A percentile compares a stretch with the other conserved stretches of the same genome.
These are phyloP conservation scores for Drosophila borealis DNA, from an alignment of 2,888 invertebrate genomes.

Conservation along the genomic window DNA sequence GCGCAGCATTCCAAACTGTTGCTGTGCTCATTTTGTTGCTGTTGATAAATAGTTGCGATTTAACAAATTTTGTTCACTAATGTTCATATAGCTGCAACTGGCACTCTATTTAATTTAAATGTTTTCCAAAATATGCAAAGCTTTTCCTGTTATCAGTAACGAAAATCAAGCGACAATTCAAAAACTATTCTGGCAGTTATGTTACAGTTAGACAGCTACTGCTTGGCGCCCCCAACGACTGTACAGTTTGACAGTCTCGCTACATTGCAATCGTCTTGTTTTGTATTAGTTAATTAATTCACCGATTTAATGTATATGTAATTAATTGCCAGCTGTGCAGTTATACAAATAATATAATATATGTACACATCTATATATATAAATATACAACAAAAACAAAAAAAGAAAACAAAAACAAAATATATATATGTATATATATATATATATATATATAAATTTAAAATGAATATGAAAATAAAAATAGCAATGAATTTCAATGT, in stretches of 20 bases:
- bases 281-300: constrained; percentile 36
- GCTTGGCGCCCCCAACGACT: not conserved
- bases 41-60: constrained; percentile 38
- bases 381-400: constrained; percentile 30
- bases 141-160: constrained; percentile 7
- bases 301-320: constrained; percentile 25
- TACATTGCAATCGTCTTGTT: constrained; percentile 24
- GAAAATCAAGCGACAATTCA: not conserved
- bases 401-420: constrained; percentile 6
- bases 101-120: constrained; percentile 13
- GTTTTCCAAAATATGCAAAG: not conserved
- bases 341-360: constrained; percentile 35
- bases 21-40: constrained; percentile 52
- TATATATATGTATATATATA: constrained; percentile 28
- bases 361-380: constrained; percentile 41
- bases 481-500: constrained; percentile 57
- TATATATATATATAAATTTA: constrained; percentile 29
- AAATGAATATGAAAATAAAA: constrained; percentile 50
- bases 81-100: constrained; percentile 45
- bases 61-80: constrained; percentile 41
- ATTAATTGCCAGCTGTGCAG: constrained; percentile 55
- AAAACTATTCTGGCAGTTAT: not conserved
- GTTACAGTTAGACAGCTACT: constrained; percentile 24
- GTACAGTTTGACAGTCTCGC: constrained; percentile 22
- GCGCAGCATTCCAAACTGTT: constrained; percentile 44